A percentile compares a stretch with the other conserved stretches of the same genome.
phyloP scores from a whole-genome alignment of 1,140 invertebrate genomes.

The Cylas formicarius region DNA sequence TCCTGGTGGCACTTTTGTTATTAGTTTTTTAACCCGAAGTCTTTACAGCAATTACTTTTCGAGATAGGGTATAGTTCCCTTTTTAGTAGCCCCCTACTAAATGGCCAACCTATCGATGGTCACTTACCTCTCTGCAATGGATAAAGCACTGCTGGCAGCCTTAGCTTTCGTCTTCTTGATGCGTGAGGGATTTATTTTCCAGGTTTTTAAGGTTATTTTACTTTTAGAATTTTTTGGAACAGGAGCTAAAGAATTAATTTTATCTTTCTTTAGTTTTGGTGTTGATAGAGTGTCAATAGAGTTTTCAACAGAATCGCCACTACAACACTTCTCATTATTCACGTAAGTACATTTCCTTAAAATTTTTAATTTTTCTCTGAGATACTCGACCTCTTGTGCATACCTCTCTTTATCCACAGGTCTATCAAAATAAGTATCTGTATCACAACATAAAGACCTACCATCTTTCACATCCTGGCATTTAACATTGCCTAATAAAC shows the following conservation, averaged over 20 bases:
- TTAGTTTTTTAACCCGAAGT: too few relatives aligned
- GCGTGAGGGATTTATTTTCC: slow-evolving; percentile 14
- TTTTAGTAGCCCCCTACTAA: too few relatives aligned
- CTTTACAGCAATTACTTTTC: too few relatives aligned
- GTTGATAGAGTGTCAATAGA: slow-evolving; percentile 12
- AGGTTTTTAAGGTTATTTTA: slow-evolving; percentile 24
- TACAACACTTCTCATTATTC: slow-evolving; percentile 6
- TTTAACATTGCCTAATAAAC: slow-evolving; percentile 18
- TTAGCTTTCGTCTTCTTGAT: slow-evolving; percentile 18
- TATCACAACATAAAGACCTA: slow-evolving; percentile 29
- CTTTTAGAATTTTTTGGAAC: slow-evolving; percentile 10
- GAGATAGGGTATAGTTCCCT: too few relatives aligned
- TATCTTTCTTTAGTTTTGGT: slow-evolving; percentile 13
- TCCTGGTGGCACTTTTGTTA: too few relatives aligned
- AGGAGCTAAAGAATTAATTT: not conserved
- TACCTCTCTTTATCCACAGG: slow-evolving; percentile 31
- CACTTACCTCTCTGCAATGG: slow-evolving; percentile 8
- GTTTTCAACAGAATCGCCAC: slow-evolving; percentile 9
- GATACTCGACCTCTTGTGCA: slow-evolving; percentile 30
- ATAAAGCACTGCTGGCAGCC: slow-evolving; percentile 5
- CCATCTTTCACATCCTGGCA: slow-evolving; percentile 13
- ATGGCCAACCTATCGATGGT: too few relatives aligned
- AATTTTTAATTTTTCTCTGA: slow-evolving; percentile 29
- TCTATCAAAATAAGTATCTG: slow-evolving; percentile 38
- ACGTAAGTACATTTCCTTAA: slow-evolving; percentile 17